A percentile compares a stretch with the other conserved stretches of the same genome.
Evolutionary conservation across 2,888 invertebrate genomes (phyloP).

Genomic region (Tolmerus cingulatus): DNA sequence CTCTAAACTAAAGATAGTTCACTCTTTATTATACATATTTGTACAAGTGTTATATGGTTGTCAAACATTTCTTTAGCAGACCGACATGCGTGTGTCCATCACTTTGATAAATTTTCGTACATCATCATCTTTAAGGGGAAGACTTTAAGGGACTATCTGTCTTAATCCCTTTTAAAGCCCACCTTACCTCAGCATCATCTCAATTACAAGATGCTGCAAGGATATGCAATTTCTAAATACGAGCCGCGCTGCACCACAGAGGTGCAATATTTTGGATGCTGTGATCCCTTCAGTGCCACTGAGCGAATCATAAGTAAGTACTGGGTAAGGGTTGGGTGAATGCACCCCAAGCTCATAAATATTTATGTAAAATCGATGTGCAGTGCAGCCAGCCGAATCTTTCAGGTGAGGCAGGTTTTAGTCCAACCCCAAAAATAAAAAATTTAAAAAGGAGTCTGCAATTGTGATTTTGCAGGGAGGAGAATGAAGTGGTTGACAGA

Average conservation of each 20-base stretch:
- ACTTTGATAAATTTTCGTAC: not conserved
- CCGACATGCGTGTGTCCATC: not conserved
- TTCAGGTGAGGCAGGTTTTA: not conserved
- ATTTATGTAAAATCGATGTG: not conserved
- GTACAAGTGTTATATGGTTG: not conserved
- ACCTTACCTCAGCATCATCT: not conserved
- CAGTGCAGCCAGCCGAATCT: not conserved
- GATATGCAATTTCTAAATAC: not conserved
- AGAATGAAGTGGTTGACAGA: not conserved
- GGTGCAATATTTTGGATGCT: not conserved
- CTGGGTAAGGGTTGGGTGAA: not conserved
- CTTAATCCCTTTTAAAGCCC: not conserved
- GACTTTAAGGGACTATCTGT: not conserved
- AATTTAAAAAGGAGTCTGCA: not conserved
- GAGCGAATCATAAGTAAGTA: not conserved
- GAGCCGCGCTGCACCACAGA: not conserved
- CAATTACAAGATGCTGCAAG: not conserved
- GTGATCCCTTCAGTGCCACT: not conserved
- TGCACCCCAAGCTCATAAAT: not conserved
- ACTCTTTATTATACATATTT: not conserved
- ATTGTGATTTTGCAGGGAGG: not conserved
- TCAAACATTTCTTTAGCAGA: not conserved
- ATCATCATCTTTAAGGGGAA: not conserved
- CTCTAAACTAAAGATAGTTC: not conserved
- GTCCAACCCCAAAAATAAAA: not conserved